These are phyloP conservation scores for Channa argus DNA, from an alignment of 2,113 vertebrate genomes.

Conservation along the genomic window DNA sequence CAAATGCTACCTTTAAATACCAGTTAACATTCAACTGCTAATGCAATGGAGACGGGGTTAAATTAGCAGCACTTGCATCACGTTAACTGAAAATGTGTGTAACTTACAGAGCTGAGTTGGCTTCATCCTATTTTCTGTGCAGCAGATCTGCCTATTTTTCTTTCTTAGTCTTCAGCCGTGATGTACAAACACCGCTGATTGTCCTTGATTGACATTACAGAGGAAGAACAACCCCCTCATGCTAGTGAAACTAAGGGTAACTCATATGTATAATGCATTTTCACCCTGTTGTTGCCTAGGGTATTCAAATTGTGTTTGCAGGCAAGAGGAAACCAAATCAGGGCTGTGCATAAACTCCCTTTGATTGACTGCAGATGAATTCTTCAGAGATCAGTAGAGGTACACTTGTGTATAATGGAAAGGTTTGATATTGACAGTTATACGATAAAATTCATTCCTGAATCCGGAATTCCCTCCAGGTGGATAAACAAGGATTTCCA, in stretches of 20 bases:
- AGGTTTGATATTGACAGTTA: conserved; percentile 77
- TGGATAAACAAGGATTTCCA: conserved; percentile 71
- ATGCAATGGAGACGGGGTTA: background rate
- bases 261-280: conserved; percentile 70
- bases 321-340: conserved; percentile 67
- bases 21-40: background rate
- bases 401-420: conserved; percentile 77
- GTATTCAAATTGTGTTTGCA: conserved; percentile 75
- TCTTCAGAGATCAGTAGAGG: conserved; percentile 77
- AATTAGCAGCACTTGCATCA: background rate
- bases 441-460: conserved; percentile 61
- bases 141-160: conserved; percentile 14
- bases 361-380: conserved; percentile 80
- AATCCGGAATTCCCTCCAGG: conserved; percentile 69
- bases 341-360: conserved; percentile 73
- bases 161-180: background rate
- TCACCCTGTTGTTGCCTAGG: conserved; percentile 53
- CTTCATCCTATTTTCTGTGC: conserved; percentile 1
- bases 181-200: conserved; percentile 29
- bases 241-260: conserved; percentile 53
- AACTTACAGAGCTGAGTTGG: background rate
- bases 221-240: conserved; percentile 51
- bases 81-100: background rate
- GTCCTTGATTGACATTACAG: conserved; percentile 67
- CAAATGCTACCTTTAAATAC: too few species aligned